phyloP scores from a whole-genome alignment of 2,888 invertebrate genomes.

The Euphydryas editha region DNA sequence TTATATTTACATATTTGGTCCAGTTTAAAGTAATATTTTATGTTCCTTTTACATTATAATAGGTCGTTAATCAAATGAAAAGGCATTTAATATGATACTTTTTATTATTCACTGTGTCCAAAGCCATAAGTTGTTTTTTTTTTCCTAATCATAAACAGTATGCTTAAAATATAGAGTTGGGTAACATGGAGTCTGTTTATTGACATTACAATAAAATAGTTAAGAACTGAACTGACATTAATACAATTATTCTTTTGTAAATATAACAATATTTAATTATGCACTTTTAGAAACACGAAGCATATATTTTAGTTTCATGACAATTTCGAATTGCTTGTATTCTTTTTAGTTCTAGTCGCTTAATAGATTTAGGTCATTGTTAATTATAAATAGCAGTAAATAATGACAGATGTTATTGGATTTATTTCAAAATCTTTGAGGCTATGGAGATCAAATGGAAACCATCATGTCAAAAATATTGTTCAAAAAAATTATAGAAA shows the following conservation, averaged over 20 bases:
- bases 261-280: conserved; percentile 31
- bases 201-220: conserved; percentile 5
- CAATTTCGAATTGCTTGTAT: conserved; percentile 70
- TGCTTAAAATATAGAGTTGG: conserved; percentile 3
- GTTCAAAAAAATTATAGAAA: background rate
- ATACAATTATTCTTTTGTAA: conserved; percentile 17
- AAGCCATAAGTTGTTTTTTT: background rate
- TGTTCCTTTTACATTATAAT: no score
- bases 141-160: background rate
- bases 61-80: background rate
- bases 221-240: background rate
- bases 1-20: conserved; percentile 6
- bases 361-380: conserved; percentile 63
- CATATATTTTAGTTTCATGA: conserved; percentile 63
- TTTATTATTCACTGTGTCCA: background rate
- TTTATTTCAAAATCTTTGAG: conserved; percentile 37
- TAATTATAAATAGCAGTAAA: conserved; percentile 36
- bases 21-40: background rate
- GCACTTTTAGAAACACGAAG: conserved; percentile 10
- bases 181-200: background rate
- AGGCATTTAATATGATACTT: background rate
- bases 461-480: conserved; percentile 5
- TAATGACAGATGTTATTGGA: conserved; percentile 24
- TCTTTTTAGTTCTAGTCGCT: conserved; percentile 79
- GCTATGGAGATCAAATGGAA: conserved; percentile 23